Evolutionary conservation across 2,797 vertebrate genomes (phyloP).

Genomic region (Phoebastria nigripes): DNA sequence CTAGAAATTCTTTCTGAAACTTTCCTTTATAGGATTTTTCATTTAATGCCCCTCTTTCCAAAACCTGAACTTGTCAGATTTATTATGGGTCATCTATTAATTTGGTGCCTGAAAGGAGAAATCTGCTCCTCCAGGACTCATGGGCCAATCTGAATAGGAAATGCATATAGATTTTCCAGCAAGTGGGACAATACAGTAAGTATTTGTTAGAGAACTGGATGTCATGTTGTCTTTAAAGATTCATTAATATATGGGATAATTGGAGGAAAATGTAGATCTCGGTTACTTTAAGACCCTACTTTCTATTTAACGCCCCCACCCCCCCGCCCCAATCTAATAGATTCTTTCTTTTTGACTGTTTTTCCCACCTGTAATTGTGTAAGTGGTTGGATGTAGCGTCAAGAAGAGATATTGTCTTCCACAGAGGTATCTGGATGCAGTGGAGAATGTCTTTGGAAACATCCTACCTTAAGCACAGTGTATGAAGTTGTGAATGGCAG

Average conservation of each 20-base stretch:
- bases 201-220: background rate
- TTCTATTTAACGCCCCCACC: accelerated
- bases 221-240: background rate
- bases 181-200: background rate
- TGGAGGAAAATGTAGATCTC: background rate
- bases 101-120: background rate
- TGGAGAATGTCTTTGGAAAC: background rate
- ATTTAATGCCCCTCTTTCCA: background rate
- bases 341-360: background rate
- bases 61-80: background rate
- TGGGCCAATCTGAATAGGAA: background rate
- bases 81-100: background rate
- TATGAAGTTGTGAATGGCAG: background rate
- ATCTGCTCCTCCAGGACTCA: background rate
- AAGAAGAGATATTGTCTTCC: background rate
- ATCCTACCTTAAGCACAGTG: background rate
- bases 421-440: background rate
- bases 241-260: background rate
- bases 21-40: background rate
- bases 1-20: background rate
- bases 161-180: background rate
- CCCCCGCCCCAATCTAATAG: accelerated
- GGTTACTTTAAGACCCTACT: background rate
- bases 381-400: background rate
- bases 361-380: background rate